Base-by-base conservation (phyloP, 2,888 invertebrate genomes). In the Flabesymbios commensalis region DNA sequence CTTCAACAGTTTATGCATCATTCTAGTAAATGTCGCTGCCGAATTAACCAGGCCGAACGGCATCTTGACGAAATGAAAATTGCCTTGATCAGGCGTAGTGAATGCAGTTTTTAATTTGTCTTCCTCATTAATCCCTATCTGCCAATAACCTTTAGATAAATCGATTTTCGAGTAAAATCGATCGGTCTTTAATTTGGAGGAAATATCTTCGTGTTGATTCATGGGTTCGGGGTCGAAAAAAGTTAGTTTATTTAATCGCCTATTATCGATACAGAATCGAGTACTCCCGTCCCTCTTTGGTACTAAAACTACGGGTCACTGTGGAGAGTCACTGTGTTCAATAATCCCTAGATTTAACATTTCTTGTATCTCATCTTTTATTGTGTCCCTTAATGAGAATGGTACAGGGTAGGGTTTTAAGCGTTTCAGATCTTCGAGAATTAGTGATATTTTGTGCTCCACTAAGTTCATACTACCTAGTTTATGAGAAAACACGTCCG, bases 31-130 rank as follows among this genome's bases (percentile, higher is more conserved):
- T n/a, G 52, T 51, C 7, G 52, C 52, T 31, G 52, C 31, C 2
- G 52, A 28, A 3, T 28, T 51, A 28, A 31, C 32, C 32, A 51
- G 19, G 19, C 52, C 52, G 32, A 51, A 51, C n/a, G 52, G 52
- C 52, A 51, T 51, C 2, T n/a, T 17, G 17, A 31, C 32, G 31
- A 51, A 51, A 3, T 32, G 52, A 24, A 19, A 51, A 22, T 24
- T 19, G 10, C 45, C 45, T 7, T n/a, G 45, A 10, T 45, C 17
- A 10, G 45, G 45, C 10, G 17, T 22, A 45, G 22, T 45, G 24
- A 53, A 53, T 7, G 53, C 53, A n/a, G 39, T 53, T 22, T 33
- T 29, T 14, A 26, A 22, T 17, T 22, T n/a, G n/a, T 53, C 33
- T 32, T n/a, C 53, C 19, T 22, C 14, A 22, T 22, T 22, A 29